Evolutionary conservation across 2,888 invertebrate genomes (phyloP).

Genomic region (Volucella inanis): DNA sequence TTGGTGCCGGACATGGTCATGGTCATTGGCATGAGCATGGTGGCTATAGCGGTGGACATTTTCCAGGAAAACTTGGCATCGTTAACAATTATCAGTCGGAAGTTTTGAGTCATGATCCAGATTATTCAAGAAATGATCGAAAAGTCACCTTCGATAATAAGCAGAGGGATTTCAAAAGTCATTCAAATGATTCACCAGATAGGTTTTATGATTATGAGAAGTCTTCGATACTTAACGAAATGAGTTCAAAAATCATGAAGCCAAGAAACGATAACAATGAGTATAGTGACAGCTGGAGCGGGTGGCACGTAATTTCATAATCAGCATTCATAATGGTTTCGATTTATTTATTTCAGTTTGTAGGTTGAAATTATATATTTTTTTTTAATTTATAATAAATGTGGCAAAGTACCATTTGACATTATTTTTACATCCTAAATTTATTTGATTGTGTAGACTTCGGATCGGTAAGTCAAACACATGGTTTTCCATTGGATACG

Average conservation of each 20-base stretch:
- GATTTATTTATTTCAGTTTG: conserved; percentile 36
- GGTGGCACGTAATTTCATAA: conserved; percentile 62
- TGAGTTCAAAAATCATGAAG: conserved; percentile 75
- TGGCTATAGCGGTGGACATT: conserved; percentile 74
- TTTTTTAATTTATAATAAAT: no score
- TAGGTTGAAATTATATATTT: not conserved
- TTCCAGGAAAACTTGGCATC: conserved; percentile 79
- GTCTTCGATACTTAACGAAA: conserved; percentile 76
- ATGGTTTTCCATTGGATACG: no score
- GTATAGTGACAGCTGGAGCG: conserved; percentile 58
- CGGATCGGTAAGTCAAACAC: no score
- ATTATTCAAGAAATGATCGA: conserved; percentile 80
- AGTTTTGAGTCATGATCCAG: conserved; percentile 78
- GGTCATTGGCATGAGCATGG: conserved; percentile 55
- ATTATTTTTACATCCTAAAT: not conserved
- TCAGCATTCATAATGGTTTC: not conserved
- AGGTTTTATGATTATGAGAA: conserved; percentile 82
- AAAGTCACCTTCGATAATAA: conserved; percentile 79
- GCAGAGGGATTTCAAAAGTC: conserved; percentile 75
- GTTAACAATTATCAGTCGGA: conserved; percentile 76
- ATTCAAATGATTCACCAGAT: conserved; percentile 76
- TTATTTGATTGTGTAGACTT: not conserved
- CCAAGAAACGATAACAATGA: conserved; percentile 24
- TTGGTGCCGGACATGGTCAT: conserved; percentile 52
- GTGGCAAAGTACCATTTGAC: not conserved